phyloP scores from a whole-genome alignment of 2,797 vertebrate genomes.

The Notolepis coatsorum region DNA sequence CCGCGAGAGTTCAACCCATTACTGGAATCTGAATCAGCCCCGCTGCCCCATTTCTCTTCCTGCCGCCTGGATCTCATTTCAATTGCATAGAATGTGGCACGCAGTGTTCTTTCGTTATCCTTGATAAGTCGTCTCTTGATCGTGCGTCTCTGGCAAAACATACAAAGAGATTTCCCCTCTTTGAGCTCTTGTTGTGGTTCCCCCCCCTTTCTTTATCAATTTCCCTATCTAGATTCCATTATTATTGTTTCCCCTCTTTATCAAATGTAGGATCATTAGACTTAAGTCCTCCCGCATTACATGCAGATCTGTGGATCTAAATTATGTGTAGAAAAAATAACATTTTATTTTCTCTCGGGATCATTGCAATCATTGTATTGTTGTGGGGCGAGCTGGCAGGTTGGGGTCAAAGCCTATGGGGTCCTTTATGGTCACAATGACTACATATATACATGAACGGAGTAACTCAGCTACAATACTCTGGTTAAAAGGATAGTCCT shows the following conservation, averaged over 20 bases:
- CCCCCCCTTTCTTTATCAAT: constrained; percentile 69
- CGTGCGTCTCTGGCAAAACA: constrained; percentile 65
- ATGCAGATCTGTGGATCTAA: constrained; percentile 49
- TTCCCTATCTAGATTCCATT: constrained; percentile 30
- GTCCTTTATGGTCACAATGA: too few species aligned
- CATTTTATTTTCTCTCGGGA: constrained; percentile 1
- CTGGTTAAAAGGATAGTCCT: too few species aligned
- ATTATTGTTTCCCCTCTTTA: constrained; percentile 74
- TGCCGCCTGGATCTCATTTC: constrained; percentile 67
- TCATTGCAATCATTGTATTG: too few species aligned
- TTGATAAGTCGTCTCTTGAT: constrained; percentile 70
- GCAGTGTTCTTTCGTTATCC: constrained; percentile 67
- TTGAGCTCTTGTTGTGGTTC: constrained; percentile 62
- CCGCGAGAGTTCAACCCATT: constrained; percentile 50
- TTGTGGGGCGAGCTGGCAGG: too few species aligned
- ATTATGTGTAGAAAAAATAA: background rate
- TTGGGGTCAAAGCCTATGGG: too few species aligned
- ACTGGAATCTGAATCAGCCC: constrained; percentile 39
- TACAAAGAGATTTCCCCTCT: constrained; percentile 60
- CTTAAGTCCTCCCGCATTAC: constrained; percentile 28
- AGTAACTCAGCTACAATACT: too few species aligned
- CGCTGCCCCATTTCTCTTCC: constrained; percentile 38
- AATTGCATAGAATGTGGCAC: constrained; percentile 55
- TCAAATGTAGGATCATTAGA: constrained; percentile 59
- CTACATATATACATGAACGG: too few species aligned